Evolutionary conservation across 92 coral and sea anemone genomes (phyloP).

Genomic region (Anthopleura xanthogrammica): DNA sequence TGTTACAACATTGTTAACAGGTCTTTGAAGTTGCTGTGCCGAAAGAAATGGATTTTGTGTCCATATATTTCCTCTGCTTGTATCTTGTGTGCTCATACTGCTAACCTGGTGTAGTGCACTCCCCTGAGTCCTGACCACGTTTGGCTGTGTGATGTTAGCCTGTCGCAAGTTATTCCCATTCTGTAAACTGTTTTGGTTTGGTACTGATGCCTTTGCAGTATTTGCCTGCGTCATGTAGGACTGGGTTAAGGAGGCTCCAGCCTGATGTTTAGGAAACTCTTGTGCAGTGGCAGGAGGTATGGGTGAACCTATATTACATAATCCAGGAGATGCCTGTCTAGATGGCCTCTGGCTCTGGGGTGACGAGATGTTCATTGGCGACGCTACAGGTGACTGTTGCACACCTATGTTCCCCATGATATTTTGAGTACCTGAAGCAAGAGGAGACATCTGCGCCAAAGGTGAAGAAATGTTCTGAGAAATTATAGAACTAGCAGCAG

Average conservation of each 20-base stretch:
- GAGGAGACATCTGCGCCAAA: slow-evolving; percentile 32
- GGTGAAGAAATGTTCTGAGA: slow-evolving; percentile 35
- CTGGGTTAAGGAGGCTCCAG: slow-evolving; percentile 9
- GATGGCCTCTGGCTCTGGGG: slow-evolving; percentile 38
- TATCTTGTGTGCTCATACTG: slow-evolving; percentile 18
- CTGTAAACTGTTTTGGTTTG: slow-evolving; percentile 6
- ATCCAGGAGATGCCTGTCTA: slow-evolving; percentile 31
- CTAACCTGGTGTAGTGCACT: slow-evolving; percentile 21
- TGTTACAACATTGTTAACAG: background rate
- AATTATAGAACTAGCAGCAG: slow-evolving; percentile 9
- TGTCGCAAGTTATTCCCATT: background rate
- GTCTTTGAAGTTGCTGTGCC: slow-evolving; percentile 12
- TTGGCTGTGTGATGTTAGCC: background rate
- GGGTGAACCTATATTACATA: slow-evolving; percentile 22
- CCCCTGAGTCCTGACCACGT: slow-evolving; percentile 34
- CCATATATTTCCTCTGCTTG: slow-evolving; percentile 15
- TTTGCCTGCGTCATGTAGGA: slow-evolving; percentile 17
- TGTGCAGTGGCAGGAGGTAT: slow-evolving; percentile 4
- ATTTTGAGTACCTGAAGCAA: slow-evolving; percentile 21
- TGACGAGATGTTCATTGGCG: slow-evolving; percentile 32
- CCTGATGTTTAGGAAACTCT: slow-evolving; percentile 7
- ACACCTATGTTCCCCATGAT: slow-evolving; percentile 19
- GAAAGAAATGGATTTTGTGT: slow-evolving; percentile 20
- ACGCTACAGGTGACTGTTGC: slow-evolving; percentile 39
- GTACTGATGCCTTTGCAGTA: slow-evolving; percentile 7